A percentile compares a stretch with the other conserved stretches of the same genome.
Conservation (phyloP, 2,113 vertebrate species). For the Hippocampus guttulatus region DNA sequence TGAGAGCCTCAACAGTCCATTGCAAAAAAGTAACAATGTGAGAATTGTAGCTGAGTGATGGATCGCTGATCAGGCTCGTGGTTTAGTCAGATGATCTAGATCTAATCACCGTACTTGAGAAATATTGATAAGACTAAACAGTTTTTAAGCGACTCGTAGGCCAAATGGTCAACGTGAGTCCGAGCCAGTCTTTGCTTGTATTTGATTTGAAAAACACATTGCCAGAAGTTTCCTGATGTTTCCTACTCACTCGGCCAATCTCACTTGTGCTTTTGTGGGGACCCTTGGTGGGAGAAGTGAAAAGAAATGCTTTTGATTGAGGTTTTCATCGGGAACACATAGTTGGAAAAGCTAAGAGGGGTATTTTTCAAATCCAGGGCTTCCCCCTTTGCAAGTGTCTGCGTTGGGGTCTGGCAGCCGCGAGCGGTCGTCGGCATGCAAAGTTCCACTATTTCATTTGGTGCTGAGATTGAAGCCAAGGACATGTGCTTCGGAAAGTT, state of each 20-base stretch:
- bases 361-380: conserved; percentile 61
- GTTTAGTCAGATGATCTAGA: conserved; percentile 30
- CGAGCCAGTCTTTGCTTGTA: conserved; percentile 51
- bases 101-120: conserved; percentile 48
- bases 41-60: conserved; percentile 40
- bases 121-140: conserved; percentile 52
- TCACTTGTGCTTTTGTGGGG: conserved; percentile 46
- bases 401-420: conserved; percentile 35
- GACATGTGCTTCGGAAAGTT: conserved; percentile 34
- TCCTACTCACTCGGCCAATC: conserved; percentile 19
- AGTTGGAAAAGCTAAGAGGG: conserved; percentile 38
- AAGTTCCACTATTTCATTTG: conserved; percentile 66
- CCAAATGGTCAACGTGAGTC: conserved; percentile 36
- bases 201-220: conserved; percentile 26
- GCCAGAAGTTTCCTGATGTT: conserved; percentile 56
- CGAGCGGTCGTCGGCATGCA: conserved; percentile 35
- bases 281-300: conserved; percentile 51
- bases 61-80: conserved; percentile 38
- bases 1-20: not conserved
- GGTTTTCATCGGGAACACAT: conserved; percentile 57
- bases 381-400: conserved; percentile 54
- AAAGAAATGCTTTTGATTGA: conserved; percentile 43
- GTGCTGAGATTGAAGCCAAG: conserved; percentile 44
- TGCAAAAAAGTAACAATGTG: not conserved
- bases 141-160: conserved; percentile 25